phyloP scores from a whole-genome alignment of 2,113 vertebrate genomes.

The Melanostigma gelatinosum region DNA sequence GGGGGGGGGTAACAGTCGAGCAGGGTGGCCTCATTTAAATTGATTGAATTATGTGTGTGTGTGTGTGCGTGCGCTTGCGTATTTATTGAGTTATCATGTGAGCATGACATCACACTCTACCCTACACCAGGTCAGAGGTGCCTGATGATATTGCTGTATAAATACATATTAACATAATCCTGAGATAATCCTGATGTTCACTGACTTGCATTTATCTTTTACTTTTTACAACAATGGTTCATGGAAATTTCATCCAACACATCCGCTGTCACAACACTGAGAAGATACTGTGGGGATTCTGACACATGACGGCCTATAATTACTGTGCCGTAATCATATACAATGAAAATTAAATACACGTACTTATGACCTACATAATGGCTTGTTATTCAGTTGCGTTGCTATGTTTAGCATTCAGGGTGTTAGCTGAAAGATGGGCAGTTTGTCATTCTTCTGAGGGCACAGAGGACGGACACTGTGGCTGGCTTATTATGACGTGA shows the following conservation, averaged over 20 bases:
- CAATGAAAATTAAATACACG: slow-evolving; percentile 5
- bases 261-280: slow-evolving; percentile 7
- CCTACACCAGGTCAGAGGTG: slow-evolving; percentile 27
- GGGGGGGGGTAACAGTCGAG: background rate
- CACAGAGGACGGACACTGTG: background rate
- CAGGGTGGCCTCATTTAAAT: slow-evolving; percentile 50
- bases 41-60: slow-evolving; percentile 39
- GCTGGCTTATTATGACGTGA: background rate
- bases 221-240: background rate
- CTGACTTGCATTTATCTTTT: background rate
- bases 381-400: background rate
- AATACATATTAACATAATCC: background rate
- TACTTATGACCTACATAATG: background rate
- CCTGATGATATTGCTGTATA: slow-evolving; percentile 8
- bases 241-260: background rate
- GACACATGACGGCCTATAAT: background rate
- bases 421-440: background rate
- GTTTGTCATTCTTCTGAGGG: background rate
- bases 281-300: background rate
- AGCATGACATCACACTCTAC: slow-evolving; percentile 31
- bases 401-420: background rate
- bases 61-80: slow-evolving; percentile 2
- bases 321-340: slow-evolving; percentile 8
- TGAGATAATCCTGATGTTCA: background rate
- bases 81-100: slow-evolving; percentile 28